Percentiles rank a stretch among this genome's conserved stretches.
These are phyloP conservation scores for Hymenochirus boettgeri DNA, from an alignment of 2,113 vertebrate genomes.

Conservation along the genomic window DNA sequence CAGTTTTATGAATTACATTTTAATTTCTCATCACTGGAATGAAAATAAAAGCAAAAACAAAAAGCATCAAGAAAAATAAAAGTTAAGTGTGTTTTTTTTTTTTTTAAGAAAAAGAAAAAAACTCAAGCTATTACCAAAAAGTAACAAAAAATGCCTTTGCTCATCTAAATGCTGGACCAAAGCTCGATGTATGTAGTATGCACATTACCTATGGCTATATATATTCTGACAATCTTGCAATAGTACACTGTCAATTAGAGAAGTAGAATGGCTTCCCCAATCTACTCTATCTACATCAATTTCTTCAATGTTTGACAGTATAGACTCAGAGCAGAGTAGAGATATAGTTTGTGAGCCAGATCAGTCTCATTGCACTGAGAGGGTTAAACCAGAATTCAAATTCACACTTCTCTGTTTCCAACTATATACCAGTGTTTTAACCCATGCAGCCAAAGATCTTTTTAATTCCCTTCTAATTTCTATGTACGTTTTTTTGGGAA, in stretches of 20 bases:
- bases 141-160: slow-evolving; percentile 80
- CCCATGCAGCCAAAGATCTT: slow-evolving; percentile 71
- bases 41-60: too few species aligned
- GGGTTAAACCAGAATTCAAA: slow-evolving; percentile 48
- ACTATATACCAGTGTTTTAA: slow-evolving; percentile 62
- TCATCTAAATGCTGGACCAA: slow-evolving; percentile 97
- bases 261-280: slow-evolving; percentile 49
- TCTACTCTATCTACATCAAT: slow-evolving; percentile 75
- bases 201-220: slow-evolving; percentile 97
- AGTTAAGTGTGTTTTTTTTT: too few species aligned
- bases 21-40: too few species aligned
- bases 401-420: slow-evolving; percentile 65
- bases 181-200: slow-evolving; percentile 93
- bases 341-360: neutral
- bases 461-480: neutral
- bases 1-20: too few species aligned
- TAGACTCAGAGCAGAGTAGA: neutral
- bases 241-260: slow-evolving; percentile 78
- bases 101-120: slow-evolving; percentile 58
- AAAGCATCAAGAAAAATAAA: too few species aligned
- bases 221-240: slow-evolving; percentile 97
- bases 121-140: slow-evolving; percentile 97
- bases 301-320: slow-evolving; percentile 57
- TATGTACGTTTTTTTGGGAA: neutral
- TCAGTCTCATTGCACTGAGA: neutral